Evolutionary conservation across 1,140 invertebrate species (phyloP).

Genomic region (Hypothenemus hampei): DNA sequence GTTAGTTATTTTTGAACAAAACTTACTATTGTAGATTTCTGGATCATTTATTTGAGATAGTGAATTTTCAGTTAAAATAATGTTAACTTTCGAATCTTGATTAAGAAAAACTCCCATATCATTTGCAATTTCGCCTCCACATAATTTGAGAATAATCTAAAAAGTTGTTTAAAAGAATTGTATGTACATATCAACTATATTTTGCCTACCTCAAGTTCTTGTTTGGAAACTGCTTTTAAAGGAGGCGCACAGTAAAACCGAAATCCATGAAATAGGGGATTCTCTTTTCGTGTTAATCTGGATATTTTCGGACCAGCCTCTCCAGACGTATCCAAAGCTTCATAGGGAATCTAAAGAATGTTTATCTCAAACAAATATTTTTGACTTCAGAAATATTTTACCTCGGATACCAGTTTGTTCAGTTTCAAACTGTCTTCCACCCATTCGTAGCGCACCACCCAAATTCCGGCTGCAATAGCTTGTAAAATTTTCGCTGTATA

Average conservation of each 20-base stretch:
- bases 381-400: conserved; percentile 22
- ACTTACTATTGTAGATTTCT: not conserved
- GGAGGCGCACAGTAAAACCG: conserved; percentile 35
- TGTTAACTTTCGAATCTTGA: conserved; percentile 28
- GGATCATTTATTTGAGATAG: conserved; percentile 23
- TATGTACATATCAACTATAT: not conserved
- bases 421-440: conserved; percentile 37
- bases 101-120: conserved; percentile 29
- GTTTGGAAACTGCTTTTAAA: conserved; percentile 29
- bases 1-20: not conserved
- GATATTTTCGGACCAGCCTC: conserved; percentile 36
- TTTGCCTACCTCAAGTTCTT: conserved; percentile 38
- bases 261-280: conserved; percentile 38
- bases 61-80: conserved; percentile 38
- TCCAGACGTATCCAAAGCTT: conserved; percentile 39
- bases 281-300: conserved; percentile 26
- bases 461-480: conserved; percentile 42
- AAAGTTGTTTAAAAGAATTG: conserved; percentile 19
- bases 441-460: conserved; percentile 42
- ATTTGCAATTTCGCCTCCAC: conserved; percentile 33
- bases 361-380: not conserved
- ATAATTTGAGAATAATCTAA: conserved; percentile 33
- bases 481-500: conserved; percentile 43
- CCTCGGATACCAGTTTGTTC: conserved; percentile 39
- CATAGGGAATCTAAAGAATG: conserved; percentile 37